Conservation (phyloP, 2,888 invertebrate genomes). For the Catocala fraxini region DNA sequence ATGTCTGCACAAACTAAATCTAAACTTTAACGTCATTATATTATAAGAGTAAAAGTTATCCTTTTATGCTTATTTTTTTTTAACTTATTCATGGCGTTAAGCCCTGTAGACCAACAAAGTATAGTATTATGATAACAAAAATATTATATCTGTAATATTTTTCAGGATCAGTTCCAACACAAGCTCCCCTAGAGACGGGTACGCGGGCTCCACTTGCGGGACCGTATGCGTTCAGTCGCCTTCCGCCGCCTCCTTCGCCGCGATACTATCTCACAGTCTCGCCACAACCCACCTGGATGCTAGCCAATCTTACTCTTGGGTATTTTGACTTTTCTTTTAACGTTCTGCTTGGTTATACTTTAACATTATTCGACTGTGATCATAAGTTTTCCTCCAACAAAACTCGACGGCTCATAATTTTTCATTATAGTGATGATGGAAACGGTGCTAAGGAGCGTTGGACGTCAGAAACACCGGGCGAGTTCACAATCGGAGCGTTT, state of each 20-base stretch:
- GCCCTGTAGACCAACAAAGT: too few species aligned
- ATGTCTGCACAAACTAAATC: too few species aligned
- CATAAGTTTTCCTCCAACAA: too few species aligned
- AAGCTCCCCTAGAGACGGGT: slow-evolving; percentile 81
- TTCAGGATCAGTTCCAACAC: slow-evolving; percentile 37
- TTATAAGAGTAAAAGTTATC: too few species aligned
- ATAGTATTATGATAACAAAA: too few species aligned
- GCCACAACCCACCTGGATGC: slow-evolving; percentile 94
- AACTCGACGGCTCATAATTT: not conserved
- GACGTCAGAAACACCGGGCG: slow-evolving; percentile 71
- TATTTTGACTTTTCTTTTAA: slow-evolving; percentile 62
- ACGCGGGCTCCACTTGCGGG: slow-evolving; percentile 94
- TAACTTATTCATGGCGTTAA: too few species aligned
- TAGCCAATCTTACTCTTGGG: slow-evolving; percentile 94
- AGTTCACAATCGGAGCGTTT: slow-evolving; percentile 78
- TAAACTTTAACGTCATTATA: too few species aligned
- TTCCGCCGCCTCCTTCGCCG: slow-evolving; percentile 94
- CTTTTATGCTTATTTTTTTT: too few species aligned
- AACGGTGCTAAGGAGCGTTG: slow-evolving; percentile 74
- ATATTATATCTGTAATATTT: not conserved
- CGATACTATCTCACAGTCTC: slow-evolving; percentile 92
- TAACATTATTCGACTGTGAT: too few species aligned
- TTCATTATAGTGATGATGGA: slow-evolving; percentile 71
- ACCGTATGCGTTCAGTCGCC: slow-evolving; percentile 96
- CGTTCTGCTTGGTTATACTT: not conserved